phyloP scores from a whole-genome alignment of 2,888 invertebrate species.

The Xanthorhoe spadicearia region DNA sequence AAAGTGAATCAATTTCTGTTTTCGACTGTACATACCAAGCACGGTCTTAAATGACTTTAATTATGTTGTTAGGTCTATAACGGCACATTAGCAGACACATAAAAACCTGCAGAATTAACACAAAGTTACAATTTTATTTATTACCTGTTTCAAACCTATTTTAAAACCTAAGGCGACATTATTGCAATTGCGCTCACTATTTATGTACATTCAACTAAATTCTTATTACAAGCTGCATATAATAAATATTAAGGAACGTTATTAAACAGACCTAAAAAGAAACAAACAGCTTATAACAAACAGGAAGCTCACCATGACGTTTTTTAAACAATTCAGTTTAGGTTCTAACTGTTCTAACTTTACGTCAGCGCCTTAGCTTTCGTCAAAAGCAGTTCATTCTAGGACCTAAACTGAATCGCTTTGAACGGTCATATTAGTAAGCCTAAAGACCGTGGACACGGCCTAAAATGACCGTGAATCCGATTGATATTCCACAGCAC shows the following conservation, averaged over 20 bases:
- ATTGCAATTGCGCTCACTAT: neutral
- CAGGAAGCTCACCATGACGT: too few species aligned
- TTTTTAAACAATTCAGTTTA: too few species aligned
- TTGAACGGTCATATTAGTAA: too few species aligned
- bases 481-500: too few species aligned
- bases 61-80: slow-evolving; percentile 37
- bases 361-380: too few species aligned
- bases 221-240: neutral
- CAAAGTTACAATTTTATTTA: slow-evolving; percentile 30
- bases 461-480: too few species aligned
- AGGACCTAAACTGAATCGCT: too few species aligned
- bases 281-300: too few species aligned
- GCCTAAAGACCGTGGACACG: too few species aligned
- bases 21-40: slow-evolving; percentile 5
- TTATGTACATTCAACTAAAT: neutral
- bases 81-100: slow-evolving; percentile 31
- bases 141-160: slow-evolving; percentile 15
- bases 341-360: too few species aligned
- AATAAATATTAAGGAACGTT: neutral
- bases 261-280: neutral
- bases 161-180: neutral
- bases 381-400: too few species aligned
- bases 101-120: slow-evolving; percentile 36
- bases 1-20: neutral
- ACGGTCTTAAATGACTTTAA: slow-evolving; percentile 23